Evolutionary conservation across 2,797 vertebrate genomes (phyloP), one percentile per base, ranked within the genome.

Genomic region (Rallus crepitans): DNA sequence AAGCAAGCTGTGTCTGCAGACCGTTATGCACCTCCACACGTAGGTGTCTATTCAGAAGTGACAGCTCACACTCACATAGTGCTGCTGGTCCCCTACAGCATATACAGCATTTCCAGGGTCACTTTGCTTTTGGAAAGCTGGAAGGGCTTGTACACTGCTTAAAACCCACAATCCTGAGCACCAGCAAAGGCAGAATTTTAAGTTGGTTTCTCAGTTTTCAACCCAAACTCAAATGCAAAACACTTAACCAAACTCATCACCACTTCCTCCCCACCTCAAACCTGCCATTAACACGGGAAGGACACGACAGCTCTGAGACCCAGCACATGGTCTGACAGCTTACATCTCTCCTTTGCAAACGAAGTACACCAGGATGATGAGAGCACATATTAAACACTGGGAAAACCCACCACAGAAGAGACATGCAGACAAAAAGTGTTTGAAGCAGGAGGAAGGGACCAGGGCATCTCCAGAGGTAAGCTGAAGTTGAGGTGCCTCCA

Each of bases 211-310:
- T 2, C 35, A 24, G 8, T 31, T 82, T 71, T 35, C 75, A 87
- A 35, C 50, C 55, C 40, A 50, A 13, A 37, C 31, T 40, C 7
- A 6, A 1, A 45, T 3, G 20, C 18, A 76, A 40, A 64, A 42
- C 2, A 0, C 20, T 66, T 6, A 56, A 53, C 28, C 37, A 37
- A 76, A 70, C 15, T 35, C 55, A 82, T n/a, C 64, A 65, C 6
- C 15, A 8, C 31, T 70, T 47, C 18, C 71, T 16, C 39, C 63
- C n/a, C 30, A 30, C 6, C 70, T 47, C 33, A 72, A 79, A 82
- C 2, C 65, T 18, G 57, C 48, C 28, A 15, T 7, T 25, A 37
- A n/a, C 1, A 48, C 0, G 0, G 2, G 71, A 72, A 8, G 7
- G 37, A 37, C 5, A 2, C 1, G 48, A 30, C 55, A 80, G 60